phyloP scores from a whole-genome alignment of 2,113 vertebrate genomes.

The Rousettus leschenaultii region DNA sequence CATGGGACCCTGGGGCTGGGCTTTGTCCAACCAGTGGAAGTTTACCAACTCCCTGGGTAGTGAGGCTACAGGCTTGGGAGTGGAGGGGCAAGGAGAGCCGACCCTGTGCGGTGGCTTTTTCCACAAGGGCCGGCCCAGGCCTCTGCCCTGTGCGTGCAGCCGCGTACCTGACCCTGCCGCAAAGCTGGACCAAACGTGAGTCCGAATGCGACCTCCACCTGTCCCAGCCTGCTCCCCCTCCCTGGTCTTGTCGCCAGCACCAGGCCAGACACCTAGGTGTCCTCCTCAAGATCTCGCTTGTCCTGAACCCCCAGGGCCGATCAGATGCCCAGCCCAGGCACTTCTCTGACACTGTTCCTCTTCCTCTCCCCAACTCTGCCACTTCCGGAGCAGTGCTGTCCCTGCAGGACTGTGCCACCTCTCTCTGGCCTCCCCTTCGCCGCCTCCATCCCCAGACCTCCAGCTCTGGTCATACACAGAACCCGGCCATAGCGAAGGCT shows the following conservation, averaged over 20 bases:
- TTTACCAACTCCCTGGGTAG: too few species aligned
- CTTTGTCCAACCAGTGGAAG: neutral
- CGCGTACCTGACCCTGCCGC: neutral
- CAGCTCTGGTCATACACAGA: neutral
- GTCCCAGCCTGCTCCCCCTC: neutral
- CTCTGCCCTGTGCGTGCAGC: neutral
- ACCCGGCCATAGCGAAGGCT: neutral
- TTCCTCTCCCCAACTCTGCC: fast-evolving
- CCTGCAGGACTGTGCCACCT: neutral
- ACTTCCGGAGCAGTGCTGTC: neutral
- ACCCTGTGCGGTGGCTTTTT: neutral
- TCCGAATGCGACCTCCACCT: neutral
- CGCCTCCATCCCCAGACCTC: neutral
- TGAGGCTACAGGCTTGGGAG: neutral
- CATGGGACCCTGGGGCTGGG: neutral
- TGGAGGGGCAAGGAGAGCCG: neutral
- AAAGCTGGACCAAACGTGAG: neutral
- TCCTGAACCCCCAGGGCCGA: neutral
- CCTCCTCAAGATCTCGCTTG: neutral
- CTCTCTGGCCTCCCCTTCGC: neutral
- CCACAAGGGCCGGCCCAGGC: neutral
- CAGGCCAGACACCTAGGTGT: neutral
- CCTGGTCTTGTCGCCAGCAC: neutral
- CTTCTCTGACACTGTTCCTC: neutral
- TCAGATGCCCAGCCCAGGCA: neutral